Percentiles rank a stretch among this genome's conserved stretches.
phyloP scores from a whole-genome alignment of 2,888 invertebrate species.

The Acleris laterana region DNA sequence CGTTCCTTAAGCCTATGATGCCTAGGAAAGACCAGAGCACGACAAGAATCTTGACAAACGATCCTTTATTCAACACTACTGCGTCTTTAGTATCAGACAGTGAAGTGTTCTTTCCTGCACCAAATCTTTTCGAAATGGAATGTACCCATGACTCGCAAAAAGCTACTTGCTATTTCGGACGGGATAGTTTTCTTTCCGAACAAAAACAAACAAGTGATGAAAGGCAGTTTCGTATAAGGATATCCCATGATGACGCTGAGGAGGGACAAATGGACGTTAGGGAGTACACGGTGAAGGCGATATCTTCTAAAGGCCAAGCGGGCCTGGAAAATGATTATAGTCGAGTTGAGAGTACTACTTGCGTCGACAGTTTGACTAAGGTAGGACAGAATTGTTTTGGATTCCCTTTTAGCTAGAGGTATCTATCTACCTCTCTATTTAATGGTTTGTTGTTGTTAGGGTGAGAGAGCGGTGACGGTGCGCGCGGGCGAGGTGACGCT shows the following conservation, averaged over 20 bases:
- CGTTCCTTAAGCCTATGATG: conserved; percentile 55
- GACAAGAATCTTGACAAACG: conserved; percentile 81
- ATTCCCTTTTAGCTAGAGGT: too few relatives aligned
- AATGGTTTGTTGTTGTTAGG: conserved; percentile 33
- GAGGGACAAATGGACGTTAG: conserved; percentile 55
- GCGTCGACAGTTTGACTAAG: conserved; percentile 64
- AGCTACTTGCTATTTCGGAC: conserved; percentile 68
- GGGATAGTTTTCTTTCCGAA: conserved; percentile 61
- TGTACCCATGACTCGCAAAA: conserved; percentile 64
- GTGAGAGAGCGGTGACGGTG: conserved; percentile 56
- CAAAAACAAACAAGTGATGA: conserved; percentile 53
- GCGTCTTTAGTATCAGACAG: conserved; percentile 80
- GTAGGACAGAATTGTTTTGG: conserved; percentile 44
- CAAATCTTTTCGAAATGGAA: conserved; percentile 75
- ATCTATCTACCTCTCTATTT: too few relatives aligned
- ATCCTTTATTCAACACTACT: conserved; percentile 83
- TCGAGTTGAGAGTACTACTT: conserved; percentile 59
- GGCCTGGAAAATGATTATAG: conserved; percentile 58
- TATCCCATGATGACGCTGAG: conserved; percentile 65
- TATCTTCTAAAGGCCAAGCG: conserved; percentile 55
- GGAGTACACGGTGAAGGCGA: conserved; percentile 66
- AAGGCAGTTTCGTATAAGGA: conserved; percentile 57
- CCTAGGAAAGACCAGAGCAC: conserved; percentile 80
- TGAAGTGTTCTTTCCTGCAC: conserved; percentile 84
- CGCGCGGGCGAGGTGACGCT: conserved; percentile 61